Evolutionary conservation across 2,113 vertebrate genomes (phyloP).

Genomic region (Ginglymostoma cirratum): DNA sequence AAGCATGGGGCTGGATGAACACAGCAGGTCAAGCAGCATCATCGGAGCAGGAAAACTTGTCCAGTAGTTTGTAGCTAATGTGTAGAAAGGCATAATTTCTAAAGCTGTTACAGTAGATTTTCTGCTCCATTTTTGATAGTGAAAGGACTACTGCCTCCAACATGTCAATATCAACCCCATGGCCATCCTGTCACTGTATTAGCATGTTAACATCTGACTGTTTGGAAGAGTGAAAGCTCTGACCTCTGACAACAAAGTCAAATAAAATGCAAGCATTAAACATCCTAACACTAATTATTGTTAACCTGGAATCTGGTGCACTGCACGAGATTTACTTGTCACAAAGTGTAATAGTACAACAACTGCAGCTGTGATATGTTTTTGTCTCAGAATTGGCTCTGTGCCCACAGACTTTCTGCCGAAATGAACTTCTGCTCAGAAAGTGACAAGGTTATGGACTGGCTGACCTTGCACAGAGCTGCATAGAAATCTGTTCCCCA

Average conservation of each 20-base stretch:
- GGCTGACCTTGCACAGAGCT: conserved; percentile 15
- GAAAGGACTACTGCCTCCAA: background rate
- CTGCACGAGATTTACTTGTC: background rate
- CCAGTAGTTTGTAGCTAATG: too few species aligned
- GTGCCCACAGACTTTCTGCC: conserved; percentile 12
- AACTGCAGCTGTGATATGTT: background rate
- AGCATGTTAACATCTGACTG: background rate
- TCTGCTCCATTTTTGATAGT: background rate
- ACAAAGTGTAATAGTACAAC: background rate
- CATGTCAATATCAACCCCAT: background rate
- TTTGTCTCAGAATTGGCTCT: background rate
- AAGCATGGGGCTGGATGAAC: too few species aligned
- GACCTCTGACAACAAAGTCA: background rate
- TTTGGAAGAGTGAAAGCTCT: background rate
- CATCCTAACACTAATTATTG: background rate
- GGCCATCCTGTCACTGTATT: background rate
- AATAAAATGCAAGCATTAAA: background rate
- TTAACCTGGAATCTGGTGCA: background rate
- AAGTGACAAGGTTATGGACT: conserved; percentile 29
- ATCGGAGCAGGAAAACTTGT: too few species aligned
- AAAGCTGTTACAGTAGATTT: background rate
- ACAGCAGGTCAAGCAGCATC: too few species aligned
- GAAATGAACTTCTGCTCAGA: conserved; percentile 28
- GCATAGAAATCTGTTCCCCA: background rate
- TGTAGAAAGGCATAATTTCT: too few species aligned